Evolutionary conservation across 2,888 invertebrate species (phyloP).

Genomic region (Agrilus cyanescens): DNA sequence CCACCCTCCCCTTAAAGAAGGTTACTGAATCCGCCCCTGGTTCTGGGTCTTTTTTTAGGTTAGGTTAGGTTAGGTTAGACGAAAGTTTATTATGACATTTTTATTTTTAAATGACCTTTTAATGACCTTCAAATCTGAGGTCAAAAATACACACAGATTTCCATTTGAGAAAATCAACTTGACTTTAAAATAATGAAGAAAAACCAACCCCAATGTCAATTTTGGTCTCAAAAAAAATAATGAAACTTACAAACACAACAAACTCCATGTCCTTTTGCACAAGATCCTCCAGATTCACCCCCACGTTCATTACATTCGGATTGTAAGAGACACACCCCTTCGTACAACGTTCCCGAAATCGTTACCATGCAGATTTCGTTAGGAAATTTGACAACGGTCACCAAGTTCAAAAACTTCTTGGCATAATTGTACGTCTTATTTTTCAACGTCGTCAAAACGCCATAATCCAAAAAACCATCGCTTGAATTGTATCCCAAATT

Average conservation of each 20-base stretch:
- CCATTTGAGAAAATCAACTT: too few species aligned
- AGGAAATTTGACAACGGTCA: constrained; percentile 58
- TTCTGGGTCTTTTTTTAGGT: too few species aligned
- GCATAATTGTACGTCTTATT: constrained; percentile 28
- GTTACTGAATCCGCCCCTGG: too few species aligned
- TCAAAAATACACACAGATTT: too few species aligned
- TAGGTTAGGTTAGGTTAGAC: too few species aligned
- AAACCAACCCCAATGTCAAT: too few species aligned
- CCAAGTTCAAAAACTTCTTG: constrained; percentile 50
- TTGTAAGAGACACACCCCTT: constrained; percentile 59
- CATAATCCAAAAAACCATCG: constrained; percentile 6
- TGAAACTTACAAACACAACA: constrained; percentile 62
- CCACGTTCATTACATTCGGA: constrained; percentile 51
- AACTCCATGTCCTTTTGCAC: constrained; percentile 61
- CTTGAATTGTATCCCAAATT: too few species aligned
- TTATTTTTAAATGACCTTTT: too few species aligned
- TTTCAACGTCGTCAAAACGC: constrained; percentile 15
- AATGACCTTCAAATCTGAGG: too few species aligned
- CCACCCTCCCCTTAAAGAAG: too few species aligned
- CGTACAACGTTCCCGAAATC: constrained; percentile 43
- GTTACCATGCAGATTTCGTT: constrained; percentile 48
- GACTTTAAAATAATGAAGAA: too few species aligned
- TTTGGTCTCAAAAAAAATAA: background rate
- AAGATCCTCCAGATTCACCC: constrained; percentile 52
- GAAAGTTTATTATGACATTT: too few species aligned